Conservation (phyloP, 2,113 vertebrate genomes). For the Phoxinus phoxinus region DNA sequence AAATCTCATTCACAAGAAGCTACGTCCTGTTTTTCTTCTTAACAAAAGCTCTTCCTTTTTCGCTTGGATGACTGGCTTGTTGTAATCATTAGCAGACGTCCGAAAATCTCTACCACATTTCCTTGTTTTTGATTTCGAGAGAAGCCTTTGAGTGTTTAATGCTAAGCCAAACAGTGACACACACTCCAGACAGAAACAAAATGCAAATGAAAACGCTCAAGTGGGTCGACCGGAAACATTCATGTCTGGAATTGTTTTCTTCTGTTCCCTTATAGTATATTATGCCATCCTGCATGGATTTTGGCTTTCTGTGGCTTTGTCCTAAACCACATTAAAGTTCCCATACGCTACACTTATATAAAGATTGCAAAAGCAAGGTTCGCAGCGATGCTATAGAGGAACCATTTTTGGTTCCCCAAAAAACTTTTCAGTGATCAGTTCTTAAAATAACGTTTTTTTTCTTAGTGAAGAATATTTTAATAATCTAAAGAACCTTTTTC, state of each 20-base stretch:
- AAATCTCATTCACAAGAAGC: neutral
- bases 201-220: neutral
- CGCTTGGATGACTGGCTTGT: constrained; percentile 65
- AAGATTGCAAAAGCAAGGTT: too few relatives aligned
- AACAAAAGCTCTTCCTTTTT: constrained; percentile 58
- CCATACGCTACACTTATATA: too few relatives aligned
- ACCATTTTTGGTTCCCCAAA: too few relatives aligned
- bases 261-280: neutral
- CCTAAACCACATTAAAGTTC: constrained; percentile 26
- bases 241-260: constrained; percentile 43
- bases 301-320: constrained; percentile 54
- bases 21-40: constrained; percentile 29
- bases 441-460: too few relatives aligned
- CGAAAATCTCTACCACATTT: constrained; percentile 28
- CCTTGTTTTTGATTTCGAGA: neutral
- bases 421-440: too few relatives aligned
- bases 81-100: constrained; percentile 64
- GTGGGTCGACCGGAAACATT: neutral
- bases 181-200: constrained; percentile 13
- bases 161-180: neutral
- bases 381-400: neutral
- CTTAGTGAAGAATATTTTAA: too few relatives aligned
- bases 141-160: constrained; percentile 17
- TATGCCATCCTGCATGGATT: constrained; percentile 31
- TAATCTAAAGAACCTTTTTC: too few relatives aligned